Percentiles rank a stretch among this genome's conserved stretches.
Evolutionary conservation across 2,113 vertebrate genomes (phyloP).

Genomic region (Vicugna pacos): DNA sequence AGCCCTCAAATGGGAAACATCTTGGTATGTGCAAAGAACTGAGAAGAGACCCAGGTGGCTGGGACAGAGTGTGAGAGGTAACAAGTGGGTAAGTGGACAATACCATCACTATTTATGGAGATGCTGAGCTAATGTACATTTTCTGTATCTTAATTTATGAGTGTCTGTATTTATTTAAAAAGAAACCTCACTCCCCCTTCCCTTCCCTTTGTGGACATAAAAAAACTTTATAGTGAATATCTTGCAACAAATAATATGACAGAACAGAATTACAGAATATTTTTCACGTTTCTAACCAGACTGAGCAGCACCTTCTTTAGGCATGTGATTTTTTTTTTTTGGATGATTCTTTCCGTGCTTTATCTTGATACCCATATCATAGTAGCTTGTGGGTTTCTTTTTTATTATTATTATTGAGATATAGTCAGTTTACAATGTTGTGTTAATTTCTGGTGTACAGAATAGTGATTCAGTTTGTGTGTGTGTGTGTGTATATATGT

Average conservation of each 20-base stretch:
- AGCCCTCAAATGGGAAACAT: background rate
- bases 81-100: background rate
- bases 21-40: background rate
- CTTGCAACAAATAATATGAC: background rate
- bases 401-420: too few species aligned
- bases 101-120: background rate
- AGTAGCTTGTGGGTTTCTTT: background rate
- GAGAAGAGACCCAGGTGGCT: background rate
- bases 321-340: background rate
- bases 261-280: background rate
- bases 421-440: too few species aligned
- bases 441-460: too few species aligned
- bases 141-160: background rate
- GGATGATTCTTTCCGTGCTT: constrained; percentile 8
- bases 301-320: background rate
- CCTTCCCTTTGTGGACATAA: background rate
- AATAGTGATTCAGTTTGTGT: too few species aligned
- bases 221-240: background rate
- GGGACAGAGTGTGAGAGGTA: background rate
- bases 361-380: background rate
- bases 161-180: constrained; percentile 36
- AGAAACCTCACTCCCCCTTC: background rate
- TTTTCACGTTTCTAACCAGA: constrained; percentile 1
- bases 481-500: too few species aligned
- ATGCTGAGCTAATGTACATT: background rate